A percentile compares a stretch with the other conserved stretches of the same genome.
phyloP scores from a whole-genome alignment of 2,888 invertebrate genomes.

The Lasioglossum pauxillum region DNA sequence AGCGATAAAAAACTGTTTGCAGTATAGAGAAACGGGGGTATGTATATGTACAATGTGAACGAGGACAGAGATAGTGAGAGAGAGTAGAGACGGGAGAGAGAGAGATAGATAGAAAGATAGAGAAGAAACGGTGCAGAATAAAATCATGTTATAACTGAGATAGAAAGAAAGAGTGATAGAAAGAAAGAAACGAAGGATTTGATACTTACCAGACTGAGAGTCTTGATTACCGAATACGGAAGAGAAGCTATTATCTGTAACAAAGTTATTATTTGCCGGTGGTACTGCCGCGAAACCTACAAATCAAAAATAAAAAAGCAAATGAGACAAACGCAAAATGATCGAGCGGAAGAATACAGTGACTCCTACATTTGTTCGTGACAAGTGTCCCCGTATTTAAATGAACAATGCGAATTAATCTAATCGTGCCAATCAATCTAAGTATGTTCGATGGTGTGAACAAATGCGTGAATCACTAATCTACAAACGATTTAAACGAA shows the following conservation, averaged over 20 bases:
- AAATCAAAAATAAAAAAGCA: constrained; percentile 70
- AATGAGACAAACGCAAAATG: constrained; percentile 50
- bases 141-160: constrained; percentile 13
- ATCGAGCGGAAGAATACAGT: background rate
- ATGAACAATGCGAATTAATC: background rate
- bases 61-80: constrained; percentile 20
- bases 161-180: constrained; percentile 1
- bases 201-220: constrained; percentile 81
- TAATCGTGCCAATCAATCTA: background rate
- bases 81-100: background rate
- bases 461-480: constrained; percentile 15
- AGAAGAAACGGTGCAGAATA: constrained; percentile 50
- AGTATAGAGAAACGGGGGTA: constrained; percentile 20
- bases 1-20: constrained; percentile 42
- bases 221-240: constrained; percentile 92
- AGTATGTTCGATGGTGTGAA: background rate
- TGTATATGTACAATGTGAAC: constrained; percentile 55
- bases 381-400: background rate
- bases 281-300: constrained; percentile 84
- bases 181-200: background rate
- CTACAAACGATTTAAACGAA: constrained; percentile 26
- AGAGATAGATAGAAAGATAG: background rate
- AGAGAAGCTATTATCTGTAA: constrained; percentile 94
- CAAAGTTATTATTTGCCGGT: constrained; percentile 88
- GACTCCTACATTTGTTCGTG: background rate